phyloP scores from a whole-genome alignment of 2,888 invertebrate genomes.

The Elegia similella region DNA sequence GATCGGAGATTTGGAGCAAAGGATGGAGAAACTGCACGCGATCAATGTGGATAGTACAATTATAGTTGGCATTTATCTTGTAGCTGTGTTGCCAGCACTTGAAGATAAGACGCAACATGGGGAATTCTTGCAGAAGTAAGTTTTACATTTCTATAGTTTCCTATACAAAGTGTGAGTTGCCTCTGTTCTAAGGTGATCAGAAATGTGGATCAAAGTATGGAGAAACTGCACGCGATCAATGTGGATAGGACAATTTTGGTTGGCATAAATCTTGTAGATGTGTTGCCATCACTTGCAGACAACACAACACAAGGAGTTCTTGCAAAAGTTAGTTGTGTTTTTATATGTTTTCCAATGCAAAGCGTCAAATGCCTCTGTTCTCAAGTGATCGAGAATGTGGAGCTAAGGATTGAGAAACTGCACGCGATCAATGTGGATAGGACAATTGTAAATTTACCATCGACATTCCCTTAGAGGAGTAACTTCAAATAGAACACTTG shows the following conservation, averaged over 20 bases:
- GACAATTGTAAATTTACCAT: too few relatives aligned
- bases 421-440: conserved; percentile 76
- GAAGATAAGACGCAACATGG: conserved; percentile 74
- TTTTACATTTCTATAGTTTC: conserved; percentile 12
- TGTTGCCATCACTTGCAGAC: conserved; percentile 77
- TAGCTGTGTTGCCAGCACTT: conserved; percentile 75
- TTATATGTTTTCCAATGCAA: conserved; percentile 10
- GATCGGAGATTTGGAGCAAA: conserved; percentile 82
- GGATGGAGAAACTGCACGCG: conserved; percentile 79
- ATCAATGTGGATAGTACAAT: conserved; percentile 79
- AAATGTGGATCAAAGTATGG: conserved; percentile 83
- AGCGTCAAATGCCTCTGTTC: conserved; percentile 69
- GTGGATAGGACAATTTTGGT: conserved; percentile 80
- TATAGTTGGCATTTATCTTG: conserved; percentile 83
- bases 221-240: conserved; percentile 76
- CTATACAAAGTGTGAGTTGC: neutral
- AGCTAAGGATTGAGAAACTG: conserved; percentile 82
- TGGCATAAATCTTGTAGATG: conserved; percentile 82
- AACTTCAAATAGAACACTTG: too few relatives aligned
- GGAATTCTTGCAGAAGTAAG: conserved; percentile 82
- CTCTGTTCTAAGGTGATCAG: conserved; percentile 81
- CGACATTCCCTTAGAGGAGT: too few relatives aligned
- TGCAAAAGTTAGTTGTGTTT: conserved; percentile 74
- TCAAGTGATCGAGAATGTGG: conserved; percentile 80
- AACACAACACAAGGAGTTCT: conserved; percentile 74